Evolutionary conservation across 2,113 vertebrate species (phyloP).

Genomic region (Brevimyrus niger): DNA sequence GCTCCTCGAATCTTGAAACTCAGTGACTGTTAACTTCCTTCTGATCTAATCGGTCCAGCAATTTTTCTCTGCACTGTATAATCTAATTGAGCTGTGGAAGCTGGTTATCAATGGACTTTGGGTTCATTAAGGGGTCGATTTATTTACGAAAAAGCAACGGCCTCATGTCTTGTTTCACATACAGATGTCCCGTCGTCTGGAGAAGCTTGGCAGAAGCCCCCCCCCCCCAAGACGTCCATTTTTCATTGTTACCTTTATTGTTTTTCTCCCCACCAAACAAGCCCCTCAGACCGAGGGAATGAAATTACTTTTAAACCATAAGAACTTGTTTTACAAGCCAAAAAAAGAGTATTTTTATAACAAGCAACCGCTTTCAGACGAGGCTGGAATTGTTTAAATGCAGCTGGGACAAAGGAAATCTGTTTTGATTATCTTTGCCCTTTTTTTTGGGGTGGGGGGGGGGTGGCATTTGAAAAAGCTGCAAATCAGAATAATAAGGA

Average conservation of each 20-base stretch:
- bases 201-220: background rate
- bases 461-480: background rate
- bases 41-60: background rate
- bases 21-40: background rate
- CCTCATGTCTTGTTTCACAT: background rate
- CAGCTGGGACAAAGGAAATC: constrained; percentile 14
- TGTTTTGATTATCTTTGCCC: constrained; percentile 9
- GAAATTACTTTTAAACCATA: background rate
- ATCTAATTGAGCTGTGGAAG: constrained; percentile 6
- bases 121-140: background rate
- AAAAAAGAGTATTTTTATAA: constrained; percentile 16
- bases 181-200: background rate
- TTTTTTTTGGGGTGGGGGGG: background rate
- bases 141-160: background rate
- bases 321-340: constrained; percentile 14
- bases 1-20: background rate
- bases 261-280: background rate
- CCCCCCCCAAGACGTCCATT: background rate
- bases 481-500: constrained; percentile 15
- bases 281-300: background rate
- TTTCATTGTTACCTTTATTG: background rate
- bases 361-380: background rate
- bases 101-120: background rate
- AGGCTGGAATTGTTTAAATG: constrained; percentile 12
- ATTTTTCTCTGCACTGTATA: background rate